Percentiles rank a stretch among this genome's conserved stretches.
Conservation (phyloP, 2,888 invertebrate genomes). For the Orchesella flavescens region DNA sequence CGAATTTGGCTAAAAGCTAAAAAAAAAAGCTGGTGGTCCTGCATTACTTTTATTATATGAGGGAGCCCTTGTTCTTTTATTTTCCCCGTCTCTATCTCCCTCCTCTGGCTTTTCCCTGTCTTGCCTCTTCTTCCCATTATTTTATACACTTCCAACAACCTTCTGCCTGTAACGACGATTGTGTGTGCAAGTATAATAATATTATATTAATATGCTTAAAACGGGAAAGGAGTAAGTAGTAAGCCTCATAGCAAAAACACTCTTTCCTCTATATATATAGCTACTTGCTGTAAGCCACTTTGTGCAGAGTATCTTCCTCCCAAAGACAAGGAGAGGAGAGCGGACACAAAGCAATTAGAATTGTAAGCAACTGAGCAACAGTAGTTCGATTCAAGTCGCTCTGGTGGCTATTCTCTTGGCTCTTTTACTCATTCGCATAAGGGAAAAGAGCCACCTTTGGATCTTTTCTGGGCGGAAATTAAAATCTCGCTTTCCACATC, state of each 20-base stretch:
- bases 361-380: constrained; percentile 53
- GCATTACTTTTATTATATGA: constrained; percentile 40
- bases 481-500: constrained; percentile 66
- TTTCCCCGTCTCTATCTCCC: constrained; percentile 14
- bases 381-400: constrained; percentile 39
- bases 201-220: constrained; percentile 2
- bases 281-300: not conserved
- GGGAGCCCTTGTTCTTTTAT: constrained; percentile 37
- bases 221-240: too few relatives aligned
- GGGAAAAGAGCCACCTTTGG: constrained; percentile 49
- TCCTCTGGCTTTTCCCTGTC: constrained; percentile 10
- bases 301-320: not conserved
- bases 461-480: constrained; percentile 66
- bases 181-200: not conserved
- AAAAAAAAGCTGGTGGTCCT: constrained; percentile 51
- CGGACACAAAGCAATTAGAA: constrained; percentile 57
- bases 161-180: constrained; percentile 7
- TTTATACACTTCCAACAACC: too few relatives aligned
- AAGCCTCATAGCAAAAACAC: constrained; percentile 1
- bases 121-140: constrained; percentile 4
- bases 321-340: not conserved
- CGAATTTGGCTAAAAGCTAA: constrained; percentile 47
- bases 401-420: constrained; percentile 20
- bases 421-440: constrained; percentile 32
- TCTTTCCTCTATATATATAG: not conserved